Conservation (phyloP, 2,113 vertebrate genomes). For the Oncorhynchus kisutch region DNA sequence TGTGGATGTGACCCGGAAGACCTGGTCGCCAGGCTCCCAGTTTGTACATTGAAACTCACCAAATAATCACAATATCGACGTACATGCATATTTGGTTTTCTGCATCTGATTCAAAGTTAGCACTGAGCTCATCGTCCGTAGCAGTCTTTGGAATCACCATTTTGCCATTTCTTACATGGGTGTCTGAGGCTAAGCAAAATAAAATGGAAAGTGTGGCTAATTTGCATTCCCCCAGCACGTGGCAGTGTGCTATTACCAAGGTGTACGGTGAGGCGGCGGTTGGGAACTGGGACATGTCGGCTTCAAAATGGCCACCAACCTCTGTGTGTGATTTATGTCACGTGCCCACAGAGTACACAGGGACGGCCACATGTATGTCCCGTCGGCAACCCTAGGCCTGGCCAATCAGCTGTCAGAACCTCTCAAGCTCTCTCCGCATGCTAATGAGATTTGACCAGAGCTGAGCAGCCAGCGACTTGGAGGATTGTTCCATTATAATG, state of each 20-base stretch:
- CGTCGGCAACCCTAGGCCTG: conserved; percentile 58
- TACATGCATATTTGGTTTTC: conserved; percentile 19
- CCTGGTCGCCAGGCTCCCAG: neutral
- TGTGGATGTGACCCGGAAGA: conserved; percentile 4
- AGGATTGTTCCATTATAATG: conserved; percentile 61
- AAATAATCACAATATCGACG: conserved; percentile 22
- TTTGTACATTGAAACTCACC: conserved; percentile 8
- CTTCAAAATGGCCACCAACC: conserved; percentile 50
- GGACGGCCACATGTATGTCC: conserved; percentile 76
- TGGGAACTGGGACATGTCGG: conserved; percentile 43
- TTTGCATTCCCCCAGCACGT: neutral
- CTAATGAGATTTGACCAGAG: conserved; percentile 70
- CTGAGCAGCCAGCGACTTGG: conserved; percentile 57
- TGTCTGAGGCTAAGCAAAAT: neutral
- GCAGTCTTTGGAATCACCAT: conserved; percentile 24
- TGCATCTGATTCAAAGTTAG: conserved; percentile 48
- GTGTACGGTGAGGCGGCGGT: conserved; percentile 50
- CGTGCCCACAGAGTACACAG: conserved; percentile 63
- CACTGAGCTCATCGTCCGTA: conserved; percentile 41
- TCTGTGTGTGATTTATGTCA: conserved; percentile 56
- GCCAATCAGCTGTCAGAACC: conserved; percentile 75
- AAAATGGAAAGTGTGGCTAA: neutral
- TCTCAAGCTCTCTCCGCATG: conserved; percentile 53
- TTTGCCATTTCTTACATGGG: conserved; percentile 8
- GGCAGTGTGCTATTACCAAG: conserved; percentile 51